phyloP scores from a whole-genome alignment of 2,888 invertebrate genomes.

The Mesopsocus fuscifrons region DNA sequence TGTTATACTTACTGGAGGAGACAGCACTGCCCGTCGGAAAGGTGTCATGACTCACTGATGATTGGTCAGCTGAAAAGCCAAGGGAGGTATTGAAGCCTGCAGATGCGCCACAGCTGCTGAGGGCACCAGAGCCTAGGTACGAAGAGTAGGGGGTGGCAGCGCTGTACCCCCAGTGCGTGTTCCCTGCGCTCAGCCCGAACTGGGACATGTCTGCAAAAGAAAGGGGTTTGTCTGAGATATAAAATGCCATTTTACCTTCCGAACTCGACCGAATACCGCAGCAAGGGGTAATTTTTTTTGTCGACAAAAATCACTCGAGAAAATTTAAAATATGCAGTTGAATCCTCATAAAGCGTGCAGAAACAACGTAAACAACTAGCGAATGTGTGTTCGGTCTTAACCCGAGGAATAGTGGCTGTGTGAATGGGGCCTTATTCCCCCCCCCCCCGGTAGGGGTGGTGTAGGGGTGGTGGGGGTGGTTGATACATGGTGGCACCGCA shows the following conservation, averaged over 20 bases:
- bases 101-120: constrained; percentile 42
- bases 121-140: constrained; percentile 53
- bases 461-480: too few relatives aligned
- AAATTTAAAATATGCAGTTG: too few relatives aligned
- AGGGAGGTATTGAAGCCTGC: constrained; percentile 44
- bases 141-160: constrained; percentile 73
- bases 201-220: constrained; percentile 57
- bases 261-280: too few relatives aligned
- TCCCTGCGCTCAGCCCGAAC: constrained; percentile 64
- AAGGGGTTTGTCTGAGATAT: constrained; percentile 17
- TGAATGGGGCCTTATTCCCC: too few relatives aligned
- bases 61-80: constrained; percentile 51
- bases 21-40: constrained; percentile 25
- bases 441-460: too few relatives aligned
- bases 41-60: constrained; percentile 30
- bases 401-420: too few relatives aligned
- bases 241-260: too few relatives aligned
- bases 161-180: constrained; percentile 78
- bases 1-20: constrained; percentile 22
- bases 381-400: too few relatives aligned
- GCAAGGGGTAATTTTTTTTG: too few relatives aligned
- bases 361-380: too few relatives aligned
- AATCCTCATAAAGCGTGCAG: too few relatives aligned
- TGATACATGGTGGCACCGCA: not conserved
- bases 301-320: too few relatives aligned